Evolutionary conservation across 2,797 vertebrate species (phyloP).

Genomic region (Bradypus variegatus): DNA sequence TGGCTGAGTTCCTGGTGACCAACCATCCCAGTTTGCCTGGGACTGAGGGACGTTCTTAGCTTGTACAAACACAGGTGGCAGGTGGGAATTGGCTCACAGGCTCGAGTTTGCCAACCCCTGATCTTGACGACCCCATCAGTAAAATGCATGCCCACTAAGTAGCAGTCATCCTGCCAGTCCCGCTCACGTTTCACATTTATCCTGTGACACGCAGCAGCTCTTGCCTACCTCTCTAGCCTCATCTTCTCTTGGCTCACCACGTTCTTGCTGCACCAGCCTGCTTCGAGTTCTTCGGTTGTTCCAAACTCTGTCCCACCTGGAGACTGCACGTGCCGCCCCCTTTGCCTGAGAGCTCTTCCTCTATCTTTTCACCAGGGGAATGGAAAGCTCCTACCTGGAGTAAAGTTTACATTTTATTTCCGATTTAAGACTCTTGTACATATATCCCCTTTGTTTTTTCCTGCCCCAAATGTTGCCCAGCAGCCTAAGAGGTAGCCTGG

Average conservation of each 20-base stretch:
- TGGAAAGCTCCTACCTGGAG: background rate
- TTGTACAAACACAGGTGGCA: background rate
- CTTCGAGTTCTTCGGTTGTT: background rate
- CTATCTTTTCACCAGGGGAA: background rate
- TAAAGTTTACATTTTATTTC: background rate
- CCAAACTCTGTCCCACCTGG: background rate
- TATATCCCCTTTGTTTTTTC: background rate
- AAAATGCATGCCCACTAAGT: too few relatives aligned
- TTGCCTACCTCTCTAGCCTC: background rate
- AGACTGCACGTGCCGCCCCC: background rate
- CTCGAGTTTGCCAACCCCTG: background rate
- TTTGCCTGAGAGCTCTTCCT: background rate
- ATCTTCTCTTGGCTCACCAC: background rate
- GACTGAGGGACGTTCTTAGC: background rate
- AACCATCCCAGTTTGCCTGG: background rate
- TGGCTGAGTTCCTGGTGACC: background rate
- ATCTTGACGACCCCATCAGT: background rate
- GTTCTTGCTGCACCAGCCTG: background rate
- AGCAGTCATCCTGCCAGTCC: background rate
- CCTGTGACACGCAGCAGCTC: rapidly evolving
- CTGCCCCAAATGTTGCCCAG: background rate
- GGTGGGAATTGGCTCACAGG: background rate
- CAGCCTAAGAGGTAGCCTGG: background rate
- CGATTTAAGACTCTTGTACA: background rate
- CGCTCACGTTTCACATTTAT: background rate